phyloP scores from a whole-genome alignment of 2,888 invertebrate genomes.

The Antheraea assamensis region DNA sequence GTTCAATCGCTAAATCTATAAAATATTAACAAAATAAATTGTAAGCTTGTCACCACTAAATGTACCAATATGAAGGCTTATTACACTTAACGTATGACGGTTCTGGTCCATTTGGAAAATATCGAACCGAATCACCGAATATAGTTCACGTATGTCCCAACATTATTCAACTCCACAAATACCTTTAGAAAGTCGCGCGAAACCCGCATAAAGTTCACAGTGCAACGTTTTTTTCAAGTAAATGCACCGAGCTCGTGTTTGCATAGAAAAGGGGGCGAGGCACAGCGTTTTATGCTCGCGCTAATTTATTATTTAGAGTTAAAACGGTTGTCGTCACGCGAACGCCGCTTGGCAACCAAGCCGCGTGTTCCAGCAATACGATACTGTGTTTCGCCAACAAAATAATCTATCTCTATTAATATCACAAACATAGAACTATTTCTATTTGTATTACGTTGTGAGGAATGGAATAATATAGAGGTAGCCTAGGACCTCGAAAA shows the following conservation, averaged over 20 bases:
- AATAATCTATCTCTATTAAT: not conserved
- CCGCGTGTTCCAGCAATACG: constrained; percentile 15
- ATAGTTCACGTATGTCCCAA: not conserved
- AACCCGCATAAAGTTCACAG: constrained; percentile 18
- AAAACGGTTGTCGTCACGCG: constrained; percentile 37
- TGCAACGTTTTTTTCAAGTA: constrained; percentile 15
- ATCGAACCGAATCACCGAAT: not conserved
- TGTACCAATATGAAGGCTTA: too few relatives aligned
- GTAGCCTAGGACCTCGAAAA: too few relatives aligned
- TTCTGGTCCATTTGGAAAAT: not conserved
- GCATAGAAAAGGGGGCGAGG: constrained; percentile 23
- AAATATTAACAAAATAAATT: too few relatives aligned
- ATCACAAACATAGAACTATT: not conserved
- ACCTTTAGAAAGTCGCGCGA: constrained; percentile 19
- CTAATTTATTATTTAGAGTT: constrained; percentile 43
- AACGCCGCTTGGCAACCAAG: constrained; percentile 22
- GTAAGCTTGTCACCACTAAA: too few relatives aligned
- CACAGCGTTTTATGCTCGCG: constrained; percentile 33
- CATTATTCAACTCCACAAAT: constrained; percentile 1
- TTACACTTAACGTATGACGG: too few relatives aligned
- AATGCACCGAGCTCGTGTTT: constrained; percentile 22
- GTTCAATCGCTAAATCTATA: too few relatives aligned
- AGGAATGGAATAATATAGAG: too few relatives aligned
- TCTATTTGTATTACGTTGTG: too few relatives aligned
- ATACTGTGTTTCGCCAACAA: not conserved